Base-by-base conservation (phyloP, 2,888 invertebrate species). In the Proisotoma minuta region DNA sequence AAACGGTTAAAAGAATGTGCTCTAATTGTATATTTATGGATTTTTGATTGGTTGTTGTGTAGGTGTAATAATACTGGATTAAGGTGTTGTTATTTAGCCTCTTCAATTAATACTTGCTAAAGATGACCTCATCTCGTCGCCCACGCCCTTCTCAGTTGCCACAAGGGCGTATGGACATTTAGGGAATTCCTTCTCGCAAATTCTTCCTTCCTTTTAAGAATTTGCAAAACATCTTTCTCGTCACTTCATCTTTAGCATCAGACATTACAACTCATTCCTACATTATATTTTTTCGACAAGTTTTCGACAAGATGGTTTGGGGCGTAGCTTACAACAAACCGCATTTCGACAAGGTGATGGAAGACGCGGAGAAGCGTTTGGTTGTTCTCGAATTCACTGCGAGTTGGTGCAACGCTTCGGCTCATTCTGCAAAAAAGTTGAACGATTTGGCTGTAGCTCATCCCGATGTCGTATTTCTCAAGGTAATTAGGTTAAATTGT, bases 361-460 rank as follows among this genome's bases (percentile, higher is more conserved):
- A 62, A 29, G 65, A 65, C 22, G 65, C 65, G 20, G 65, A 57
- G 22, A 59, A 47, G 1, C 56, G 43, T 10, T 59, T 65, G 3
- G 62, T 65, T 27, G 65, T 65, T 15, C 59, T 65, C 26, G 65
- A 65, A 20, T 65, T 65, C 29, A 65, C 65, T 10, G 65, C 65
- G 15, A 61, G 62, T 27, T 65, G 65, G 65, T 65, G 65, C 43
- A 65, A 65, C 34, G 65, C 65, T 3, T 61, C 61, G 20, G 65
- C 65, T 0, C 57, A 54, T 20, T 59, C 59, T 28, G 26, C 59
- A 28, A 61, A 65, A 28, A 65, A 65, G 39, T 61, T 65, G 23
- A 50, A 59, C 22, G 62, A 62, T 18, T 39, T 65, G 52, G 62
- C 65, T 48, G 64, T 60, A 27, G 62, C 62, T n/a, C 56, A 62